Percentiles rank a stretch among this genome's conserved stretches.
phyloP scores from a whole-genome alignment of 1,140 invertebrate genomes.

The Orchesella cincta region DNA sequence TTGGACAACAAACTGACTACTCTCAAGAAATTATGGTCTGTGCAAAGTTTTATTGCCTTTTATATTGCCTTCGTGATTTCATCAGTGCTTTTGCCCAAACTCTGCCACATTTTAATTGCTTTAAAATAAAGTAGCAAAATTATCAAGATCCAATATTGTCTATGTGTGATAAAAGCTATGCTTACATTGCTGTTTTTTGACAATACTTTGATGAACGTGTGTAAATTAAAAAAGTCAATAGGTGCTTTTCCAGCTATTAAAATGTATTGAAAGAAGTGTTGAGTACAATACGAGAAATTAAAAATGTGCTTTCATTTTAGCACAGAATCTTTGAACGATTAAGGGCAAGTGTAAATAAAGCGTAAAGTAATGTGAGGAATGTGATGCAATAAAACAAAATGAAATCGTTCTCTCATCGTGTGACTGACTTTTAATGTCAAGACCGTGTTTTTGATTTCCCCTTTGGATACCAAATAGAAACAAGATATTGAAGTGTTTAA shows the following conservation, averaged over 20 bases:
- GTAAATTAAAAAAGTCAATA: background rate
- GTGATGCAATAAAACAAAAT: background rate
- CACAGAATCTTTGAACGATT: too few relatives aligned
- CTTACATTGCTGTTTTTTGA: background rate
- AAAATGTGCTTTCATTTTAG: too few relatives aligned
- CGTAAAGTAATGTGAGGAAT: background rate
- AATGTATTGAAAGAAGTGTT: too few relatives aligned
- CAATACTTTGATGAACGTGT: background rate
- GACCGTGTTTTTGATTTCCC: background rate
- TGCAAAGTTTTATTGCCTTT: background rate
- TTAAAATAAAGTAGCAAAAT: background rate
- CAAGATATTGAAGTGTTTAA: background rate
- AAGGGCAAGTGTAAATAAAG: too few relatives aligned
- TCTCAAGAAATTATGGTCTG: background rate
- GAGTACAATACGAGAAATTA: too few relatives aligned
- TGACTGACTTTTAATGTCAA: background rate
- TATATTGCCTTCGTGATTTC: background rate
- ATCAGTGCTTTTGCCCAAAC: background rate
- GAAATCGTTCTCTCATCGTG: background rate
- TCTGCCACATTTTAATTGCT: background rate
- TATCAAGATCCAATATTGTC: too few relatives aligned
- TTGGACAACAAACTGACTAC: constrained; percentile 16
- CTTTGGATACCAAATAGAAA: background rate
- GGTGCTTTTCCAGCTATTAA: too few relatives aligned
- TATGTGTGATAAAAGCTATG: too few relatives aligned